Conservation (phyloP, 2,797 vertebrate genomes). For the Oreochromis mossambicus region DNA sequence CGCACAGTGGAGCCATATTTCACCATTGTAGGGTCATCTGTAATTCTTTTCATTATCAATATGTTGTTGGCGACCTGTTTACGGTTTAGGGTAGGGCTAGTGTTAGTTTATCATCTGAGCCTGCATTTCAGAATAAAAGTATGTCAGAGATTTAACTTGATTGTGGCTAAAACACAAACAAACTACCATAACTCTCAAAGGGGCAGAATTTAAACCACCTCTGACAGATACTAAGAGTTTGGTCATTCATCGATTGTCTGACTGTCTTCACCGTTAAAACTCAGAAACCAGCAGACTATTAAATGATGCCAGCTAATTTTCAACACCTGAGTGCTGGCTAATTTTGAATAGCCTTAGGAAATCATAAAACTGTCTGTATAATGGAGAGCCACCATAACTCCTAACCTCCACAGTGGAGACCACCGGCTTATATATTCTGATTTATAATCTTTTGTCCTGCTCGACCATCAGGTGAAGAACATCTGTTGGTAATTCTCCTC, state of each 20-base stretch:
- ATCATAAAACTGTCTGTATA: fast-evolving
- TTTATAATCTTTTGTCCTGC: not conserved
- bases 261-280: not conserved
- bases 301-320: not conserved
- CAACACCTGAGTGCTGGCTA: too few relatives aligned
- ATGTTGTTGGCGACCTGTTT: not conserved
- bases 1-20: not conserved
- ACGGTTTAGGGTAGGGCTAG: not conserved
- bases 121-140: not conserved
- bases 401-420: not conserved
- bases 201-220: not conserved
- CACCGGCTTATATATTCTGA: not conserved
- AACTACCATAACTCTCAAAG: not conserved
- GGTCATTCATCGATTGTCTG: not conserved
- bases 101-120: not conserved
- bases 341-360: not conserved
- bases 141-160: not conserved
- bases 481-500: not conserved
- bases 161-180: not conserved
- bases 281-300: not conserved
- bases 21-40: not conserved
- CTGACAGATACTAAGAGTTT: not conserved
- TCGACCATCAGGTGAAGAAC: not conserved
- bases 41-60: not conserved
- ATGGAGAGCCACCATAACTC: fast-evolving